Evolutionary conservation across 2,797 vertebrate genomes (phyloP).

Genomic region (Sarcoramphus papa): DNA sequence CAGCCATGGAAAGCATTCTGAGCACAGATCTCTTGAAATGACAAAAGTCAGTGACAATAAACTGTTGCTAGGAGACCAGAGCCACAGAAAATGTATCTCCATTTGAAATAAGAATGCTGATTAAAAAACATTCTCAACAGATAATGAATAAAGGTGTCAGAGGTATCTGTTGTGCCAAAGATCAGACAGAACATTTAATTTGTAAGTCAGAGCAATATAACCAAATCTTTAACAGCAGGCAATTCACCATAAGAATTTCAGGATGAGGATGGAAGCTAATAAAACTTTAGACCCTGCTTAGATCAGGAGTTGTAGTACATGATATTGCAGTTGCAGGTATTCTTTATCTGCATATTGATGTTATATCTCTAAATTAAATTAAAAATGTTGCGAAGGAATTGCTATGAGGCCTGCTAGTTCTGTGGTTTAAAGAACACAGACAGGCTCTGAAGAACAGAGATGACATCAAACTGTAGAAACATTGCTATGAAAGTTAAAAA

Average conservation of each 20-base stretch:
- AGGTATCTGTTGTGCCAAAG: background rate
- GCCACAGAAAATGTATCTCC: background rate
- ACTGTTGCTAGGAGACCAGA: conserved; percentile 34
- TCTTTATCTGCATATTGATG: background rate
- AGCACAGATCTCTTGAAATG: background rate
- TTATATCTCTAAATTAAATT: background rate
- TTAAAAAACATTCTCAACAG: background rate
- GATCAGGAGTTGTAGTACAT: background rate
- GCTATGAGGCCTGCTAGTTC: background rate
- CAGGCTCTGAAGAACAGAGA: background rate
- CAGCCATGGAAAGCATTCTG: background rate
- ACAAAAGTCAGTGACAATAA: background rate
- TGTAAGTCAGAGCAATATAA: background rate
- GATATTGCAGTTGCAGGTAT: background rate
- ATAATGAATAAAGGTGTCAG: conserved; percentile 3
- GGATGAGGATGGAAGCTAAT: background rate
- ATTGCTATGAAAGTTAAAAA: background rate
- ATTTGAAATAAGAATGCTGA: conserved; percentile 6
- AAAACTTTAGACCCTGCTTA: background rate
- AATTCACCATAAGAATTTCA: background rate
- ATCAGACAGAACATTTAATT: background rate
- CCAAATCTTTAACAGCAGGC: background rate
- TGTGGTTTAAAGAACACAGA: background rate
- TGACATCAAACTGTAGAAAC: background rate
- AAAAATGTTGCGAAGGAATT: background rate